Percentiles rank a stretch among this genome's conserved stretches.
phyloP scores from a whole-genome alignment of 1,140 invertebrate genomes.

The Drosophila parvula region DNA sequence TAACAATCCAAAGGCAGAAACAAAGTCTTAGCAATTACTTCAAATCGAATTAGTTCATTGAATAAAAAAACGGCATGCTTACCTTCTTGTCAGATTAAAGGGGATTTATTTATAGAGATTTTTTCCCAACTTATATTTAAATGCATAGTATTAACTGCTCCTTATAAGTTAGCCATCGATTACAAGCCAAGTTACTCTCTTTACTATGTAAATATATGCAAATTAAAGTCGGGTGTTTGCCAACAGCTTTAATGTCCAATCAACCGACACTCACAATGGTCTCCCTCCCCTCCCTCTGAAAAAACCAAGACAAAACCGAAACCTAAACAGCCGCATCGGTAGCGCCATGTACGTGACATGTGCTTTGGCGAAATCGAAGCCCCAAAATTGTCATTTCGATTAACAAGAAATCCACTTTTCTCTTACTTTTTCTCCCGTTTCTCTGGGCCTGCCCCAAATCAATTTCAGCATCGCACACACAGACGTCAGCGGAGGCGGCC shows the following conservation, averaged over 20 bases:
- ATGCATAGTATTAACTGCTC: neutral
- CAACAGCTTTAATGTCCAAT: conserved; percentile 38
- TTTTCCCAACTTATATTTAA: neutral
- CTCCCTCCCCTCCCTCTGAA: neutral
- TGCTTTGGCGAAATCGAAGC: conserved; percentile 44
- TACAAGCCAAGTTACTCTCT: neutral
- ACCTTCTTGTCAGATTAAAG: neutral
- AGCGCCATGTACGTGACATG: conserved; percentile 53
- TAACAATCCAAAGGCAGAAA: neutral
- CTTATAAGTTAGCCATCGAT: too few species aligned
- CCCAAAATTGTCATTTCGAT: conserved; percentile 76
- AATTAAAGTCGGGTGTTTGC: conserved; percentile 27
- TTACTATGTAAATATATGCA: conserved; percentile 12
- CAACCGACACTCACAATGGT: conserved; percentile 1
- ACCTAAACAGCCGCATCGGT: conserved; percentile 27
- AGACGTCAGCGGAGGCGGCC: conserved; percentile 55
- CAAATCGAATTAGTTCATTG: neutral
- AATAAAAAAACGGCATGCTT: neutral
- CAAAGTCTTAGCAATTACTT: neutral
- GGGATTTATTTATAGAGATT: neutral
- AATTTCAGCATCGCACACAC: conserved; percentile 76
- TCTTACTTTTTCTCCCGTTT: conserved; percentile 36
- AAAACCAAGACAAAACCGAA: neutral
- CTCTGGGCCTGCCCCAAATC: conserved; percentile 59
- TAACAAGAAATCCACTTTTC: conserved; percentile 72